Evolutionary conservation across 1,140 invertebrate species (phyloP).

Genomic region (Sycophaga agraensis): DNA sequence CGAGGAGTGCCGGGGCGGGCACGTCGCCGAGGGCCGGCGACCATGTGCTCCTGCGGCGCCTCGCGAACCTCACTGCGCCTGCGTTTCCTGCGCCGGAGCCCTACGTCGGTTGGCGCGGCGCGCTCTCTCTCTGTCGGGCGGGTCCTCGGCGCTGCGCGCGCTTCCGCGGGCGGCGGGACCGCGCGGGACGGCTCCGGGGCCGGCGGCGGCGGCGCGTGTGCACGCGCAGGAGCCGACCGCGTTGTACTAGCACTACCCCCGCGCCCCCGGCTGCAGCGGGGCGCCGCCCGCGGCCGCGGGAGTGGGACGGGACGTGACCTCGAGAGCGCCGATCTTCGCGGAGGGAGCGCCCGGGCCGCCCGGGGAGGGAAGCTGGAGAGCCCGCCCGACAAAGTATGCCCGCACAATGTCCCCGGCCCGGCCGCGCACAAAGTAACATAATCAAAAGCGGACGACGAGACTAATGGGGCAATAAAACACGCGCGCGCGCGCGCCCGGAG

Average conservation of each 20-base stretch:
- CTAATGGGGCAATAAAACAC: constrained; percentile 27
- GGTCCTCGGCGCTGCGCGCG: constrained; percentile 15
- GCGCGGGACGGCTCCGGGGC: no score
- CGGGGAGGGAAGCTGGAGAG: constrained; percentile 7
- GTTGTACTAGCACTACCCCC: constrained; percentile 15
- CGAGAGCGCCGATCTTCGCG: constrained; percentile 8
- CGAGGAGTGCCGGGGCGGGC: background rate
- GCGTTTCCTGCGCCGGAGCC: constrained; percentile 50
- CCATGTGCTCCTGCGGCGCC: constrained; percentile 50
- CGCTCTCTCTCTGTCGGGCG: constrained; percentile 4
- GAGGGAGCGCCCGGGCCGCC: background rate
- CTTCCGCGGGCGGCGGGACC: background rate
- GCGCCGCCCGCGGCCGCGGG: background rate
- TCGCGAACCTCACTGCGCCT: constrained; percentile 51
- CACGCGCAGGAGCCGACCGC: background rate
- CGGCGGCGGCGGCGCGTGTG: no score
- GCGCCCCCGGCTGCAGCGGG: constrained; percentile 4
- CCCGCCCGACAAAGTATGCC: constrained; percentile 14
- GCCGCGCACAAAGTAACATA: constrained; percentile 18
- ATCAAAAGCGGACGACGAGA: constrained; percentile 24
- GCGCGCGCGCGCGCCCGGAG: background rate
- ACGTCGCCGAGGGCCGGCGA: constrained; percentile 35
- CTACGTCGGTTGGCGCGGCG: constrained; percentile 34
- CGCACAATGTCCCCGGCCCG: constrained; percentile 13
- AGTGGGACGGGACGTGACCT: background rate